Percentiles rank a stretch among this genome's conserved stretches.
Evolutionary conservation across 1,140 invertebrate genomes (phyloP).

Genomic region (Rhynchophorus ferrugineus): DNA sequence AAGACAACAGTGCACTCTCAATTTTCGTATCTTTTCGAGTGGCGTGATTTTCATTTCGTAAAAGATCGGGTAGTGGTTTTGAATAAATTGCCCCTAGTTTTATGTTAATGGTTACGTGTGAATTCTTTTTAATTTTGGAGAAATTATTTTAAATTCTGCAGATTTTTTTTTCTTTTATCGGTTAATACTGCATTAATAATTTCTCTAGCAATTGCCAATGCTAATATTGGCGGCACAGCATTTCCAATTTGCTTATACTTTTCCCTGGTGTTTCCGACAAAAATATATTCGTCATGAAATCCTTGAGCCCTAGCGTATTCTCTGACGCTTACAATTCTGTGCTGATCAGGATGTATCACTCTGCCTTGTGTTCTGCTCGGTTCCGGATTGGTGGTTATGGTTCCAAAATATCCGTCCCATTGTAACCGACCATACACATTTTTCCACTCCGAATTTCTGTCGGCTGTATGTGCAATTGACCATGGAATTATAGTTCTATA

Average conservation of each 20-base stretch:
- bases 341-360: constrained; percentile 68
- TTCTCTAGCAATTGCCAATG: constrained; percentile 66
- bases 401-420: constrained; percentile 80
- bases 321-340: constrained; percentile 73
- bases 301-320: constrained; percentile 84
- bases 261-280: constrained; percentile 68
- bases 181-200: constrained; percentile 58
- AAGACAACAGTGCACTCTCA: too few species aligned
- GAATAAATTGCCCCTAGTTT: too few species aligned
- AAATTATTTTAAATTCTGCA: too few species aligned
- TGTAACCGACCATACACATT: constrained; percentile 66
- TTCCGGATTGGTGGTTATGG: constrained; percentile 82
- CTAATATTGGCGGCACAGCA: constrained; percentile 79
- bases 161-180: too few species aligned
- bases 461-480: constrained; percentile 83
- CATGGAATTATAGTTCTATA: constrained; percentile 80
- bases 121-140: too few species aligned
- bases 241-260: constrained; percentile 84
- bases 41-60: too few species aligned
- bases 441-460: constrained; percentile 81
- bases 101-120: too few species aligned
- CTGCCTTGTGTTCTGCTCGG: constrained; percentile 82
- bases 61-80: too few species aligned
- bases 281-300: constrained; percentile 72
- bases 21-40: too few species aligned